Conservation (phyloP, 2,888 invertebrate genomes). For the Acholoe squamosa region DNA sequence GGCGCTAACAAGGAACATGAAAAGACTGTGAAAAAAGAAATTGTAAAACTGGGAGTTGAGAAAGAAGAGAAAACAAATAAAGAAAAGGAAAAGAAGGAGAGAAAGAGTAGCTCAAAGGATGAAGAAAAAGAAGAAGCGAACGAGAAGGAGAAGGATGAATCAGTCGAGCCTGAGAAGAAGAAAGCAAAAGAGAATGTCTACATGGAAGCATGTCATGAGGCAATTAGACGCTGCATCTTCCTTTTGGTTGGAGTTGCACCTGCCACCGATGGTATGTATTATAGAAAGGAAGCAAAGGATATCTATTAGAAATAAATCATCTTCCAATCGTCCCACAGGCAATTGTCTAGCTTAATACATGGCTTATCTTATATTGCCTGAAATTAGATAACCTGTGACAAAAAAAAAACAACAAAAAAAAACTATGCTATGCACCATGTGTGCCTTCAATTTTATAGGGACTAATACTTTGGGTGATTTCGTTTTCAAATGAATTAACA, state of each 20-base stretch:
- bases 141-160: conserved; percentile 67
- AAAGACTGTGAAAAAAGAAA: neutral
- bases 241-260: conserved; percentile 84
- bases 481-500: no score
- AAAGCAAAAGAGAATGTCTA: conserved; percentile 68
- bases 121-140: conserved; percentile 63
- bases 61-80: neutral
- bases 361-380: no score
- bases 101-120: conserved; percentile 61
- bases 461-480: no score
- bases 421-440: no score
- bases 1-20: neutral
- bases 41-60: neutral
- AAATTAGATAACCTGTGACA: no score
- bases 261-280: conserved; percentile 77
- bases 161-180: conserved; percentile 61
- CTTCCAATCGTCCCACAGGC: no score
- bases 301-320: no score
- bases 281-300: neutral
- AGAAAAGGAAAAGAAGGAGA: neutral
- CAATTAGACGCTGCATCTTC: conserved; percentile 85
- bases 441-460: no score
- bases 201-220: conserved; percentile 83
- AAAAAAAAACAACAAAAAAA: no score
- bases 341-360: no score